Evolutionary conservation across 2,113 vertebrate genomes (phyloP).

Genomic region (Fulmarus glacialis): DNA sequence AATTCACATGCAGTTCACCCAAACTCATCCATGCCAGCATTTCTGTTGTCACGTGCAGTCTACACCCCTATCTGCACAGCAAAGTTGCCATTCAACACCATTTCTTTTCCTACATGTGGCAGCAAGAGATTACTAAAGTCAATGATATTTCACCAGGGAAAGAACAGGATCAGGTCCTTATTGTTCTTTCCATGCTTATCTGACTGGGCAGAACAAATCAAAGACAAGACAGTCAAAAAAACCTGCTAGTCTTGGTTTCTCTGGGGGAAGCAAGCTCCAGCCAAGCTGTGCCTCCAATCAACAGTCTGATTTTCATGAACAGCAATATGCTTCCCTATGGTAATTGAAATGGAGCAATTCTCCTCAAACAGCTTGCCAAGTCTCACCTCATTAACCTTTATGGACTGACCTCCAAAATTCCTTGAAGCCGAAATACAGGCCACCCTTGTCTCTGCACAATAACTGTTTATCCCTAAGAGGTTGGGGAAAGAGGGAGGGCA

Average conservation of each 20-base stretch:
- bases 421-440: slow-evolving; percentile 36
- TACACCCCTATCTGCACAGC: background rate
- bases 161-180: background rate
- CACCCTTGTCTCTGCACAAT: background rate
- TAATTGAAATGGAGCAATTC: slow-evolving; percentile 12
- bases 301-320: background rate
- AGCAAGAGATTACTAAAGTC: background rate
- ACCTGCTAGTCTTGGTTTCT: background rate
- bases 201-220: slow-evolving; percentile 8
- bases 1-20: background rate
- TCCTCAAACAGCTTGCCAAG: slow-evolving; percentile 17
- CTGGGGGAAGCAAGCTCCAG: background rate
- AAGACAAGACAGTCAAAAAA: background rate
- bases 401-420: slow-evolving; percentile 45
- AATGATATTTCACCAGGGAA: background rate
- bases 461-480: background rate
- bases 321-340: slow-evolving; percentile 1
- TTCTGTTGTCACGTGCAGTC: background rate
- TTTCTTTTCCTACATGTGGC: background rate
- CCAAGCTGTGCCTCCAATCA: slow-evolving; percentile 12
- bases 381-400: slow-evolving; percentile 56
- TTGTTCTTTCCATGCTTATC: slow-evolving; percentile 13
- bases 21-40: background rate
- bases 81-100: background rate
- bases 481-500: background rate